phyloP scores from a whole-genome alignment of 2,113 vertebrate species.

The Emydura subglobosa region DNA sequence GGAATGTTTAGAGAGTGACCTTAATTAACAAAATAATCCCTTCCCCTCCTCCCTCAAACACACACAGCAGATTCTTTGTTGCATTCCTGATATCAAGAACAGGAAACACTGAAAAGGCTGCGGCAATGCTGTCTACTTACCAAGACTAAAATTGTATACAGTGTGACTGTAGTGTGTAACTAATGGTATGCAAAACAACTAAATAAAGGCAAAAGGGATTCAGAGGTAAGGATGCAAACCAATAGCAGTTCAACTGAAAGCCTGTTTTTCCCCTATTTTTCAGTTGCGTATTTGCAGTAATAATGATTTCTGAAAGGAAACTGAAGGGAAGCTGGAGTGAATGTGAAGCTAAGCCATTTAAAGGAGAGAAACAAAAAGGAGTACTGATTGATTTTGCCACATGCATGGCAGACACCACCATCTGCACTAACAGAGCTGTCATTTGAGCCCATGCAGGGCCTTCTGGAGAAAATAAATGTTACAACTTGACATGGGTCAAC shows the following conservation, averaged over 20 bases:
- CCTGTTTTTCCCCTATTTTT: neutral
- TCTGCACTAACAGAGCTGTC: neutral
- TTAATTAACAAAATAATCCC: neutral
- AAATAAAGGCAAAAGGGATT: neutral
- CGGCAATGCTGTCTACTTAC: accelerated
- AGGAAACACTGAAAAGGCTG: neutral
- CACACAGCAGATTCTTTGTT: neutral
- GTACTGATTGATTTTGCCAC: neutral
- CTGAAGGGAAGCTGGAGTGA: neutral
- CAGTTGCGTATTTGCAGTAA: neutral
- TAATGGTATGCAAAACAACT: neutral
- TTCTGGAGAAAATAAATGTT: neutral
- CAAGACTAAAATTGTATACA: neutral
- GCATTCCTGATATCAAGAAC: neutral
- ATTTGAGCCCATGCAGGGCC: neutral
- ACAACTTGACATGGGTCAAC: neutral
- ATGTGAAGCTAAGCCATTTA: neutral
- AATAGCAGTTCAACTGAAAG: neutral
- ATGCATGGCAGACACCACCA: neutral
- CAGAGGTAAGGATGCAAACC: neutral
- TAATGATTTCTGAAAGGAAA: neutral
- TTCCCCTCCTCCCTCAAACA: accelerated
- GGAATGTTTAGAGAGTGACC: neutral
- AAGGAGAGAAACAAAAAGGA: neutral
- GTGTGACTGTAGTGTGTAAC: neutral